These are phyloP conservation scores for Sterna hirundo DNA, from an alignment of 2,113 vertebrate species.

Conservation along the genomic window DNA sequence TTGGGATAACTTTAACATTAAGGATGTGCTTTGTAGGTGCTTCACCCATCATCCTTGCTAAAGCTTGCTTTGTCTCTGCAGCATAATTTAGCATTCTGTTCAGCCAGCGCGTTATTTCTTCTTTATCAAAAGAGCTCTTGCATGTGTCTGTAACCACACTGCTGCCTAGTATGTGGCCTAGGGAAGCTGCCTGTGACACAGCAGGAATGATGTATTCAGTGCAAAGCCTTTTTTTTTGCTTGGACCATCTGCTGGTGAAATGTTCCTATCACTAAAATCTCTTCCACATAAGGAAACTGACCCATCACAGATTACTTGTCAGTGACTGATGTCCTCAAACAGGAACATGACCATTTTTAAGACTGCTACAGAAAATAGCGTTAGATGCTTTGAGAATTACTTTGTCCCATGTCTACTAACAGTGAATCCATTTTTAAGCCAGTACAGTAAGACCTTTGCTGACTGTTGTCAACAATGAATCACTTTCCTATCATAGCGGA, in stretches of 20 bases:
- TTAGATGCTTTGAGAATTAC: background rate
- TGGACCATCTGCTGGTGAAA: constrained; percentile 11
- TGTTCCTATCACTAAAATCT: background rate
- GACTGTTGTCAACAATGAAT: background rate
- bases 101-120: background rate
- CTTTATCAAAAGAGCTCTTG: background rate
- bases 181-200: background rate
- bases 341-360: background rate
- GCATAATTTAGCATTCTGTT: background rate
- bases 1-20: background rate
- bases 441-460: background rate
- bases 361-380: background rate
- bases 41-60: background rate
- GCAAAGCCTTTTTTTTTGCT: background rate
- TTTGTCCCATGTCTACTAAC: background rate
- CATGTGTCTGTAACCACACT: background rate
- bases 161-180: constrained; percentile 9
- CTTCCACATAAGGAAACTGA: background rate
- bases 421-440: background rate
- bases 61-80: background rate
- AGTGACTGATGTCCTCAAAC: background rate
- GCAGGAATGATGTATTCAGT: background rate
- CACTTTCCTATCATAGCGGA: background rate
- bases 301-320: background rate
- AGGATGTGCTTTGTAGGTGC: background rate